Evolutionary conservation across 2,797 vertebrate species (phyloP).

Genomic region (Psittacula derbiana): DNA sequence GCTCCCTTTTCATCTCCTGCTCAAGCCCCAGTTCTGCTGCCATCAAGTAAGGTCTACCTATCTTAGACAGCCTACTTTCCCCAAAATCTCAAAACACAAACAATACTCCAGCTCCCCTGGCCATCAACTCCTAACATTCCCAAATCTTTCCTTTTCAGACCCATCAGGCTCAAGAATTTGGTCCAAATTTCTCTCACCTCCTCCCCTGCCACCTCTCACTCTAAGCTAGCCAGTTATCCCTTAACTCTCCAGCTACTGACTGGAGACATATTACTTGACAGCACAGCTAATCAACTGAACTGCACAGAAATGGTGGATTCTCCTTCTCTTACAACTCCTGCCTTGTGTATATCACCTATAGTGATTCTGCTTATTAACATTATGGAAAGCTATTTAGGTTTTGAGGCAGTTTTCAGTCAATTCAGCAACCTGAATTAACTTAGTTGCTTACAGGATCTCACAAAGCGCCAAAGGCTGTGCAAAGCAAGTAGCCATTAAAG

Average conservation of each 20-base stretch:
- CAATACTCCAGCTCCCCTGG: not conserved
- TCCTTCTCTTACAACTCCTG: not conserved
- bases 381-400: not conserved
- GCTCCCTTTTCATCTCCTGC: not conserved
- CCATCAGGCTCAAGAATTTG: not conserved
- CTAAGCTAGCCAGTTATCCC: not conserved
- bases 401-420: not conserved
- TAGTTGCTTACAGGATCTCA: not conserved
- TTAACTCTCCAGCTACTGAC: not conserved
- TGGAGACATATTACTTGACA: fast-evolving
- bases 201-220: not conserved
- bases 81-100: not conserved
- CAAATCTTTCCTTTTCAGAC: not conserved
- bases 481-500: not conserved
- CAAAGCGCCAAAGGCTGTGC: not conserved
- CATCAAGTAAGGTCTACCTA: not conserved
- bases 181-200: not conserved
- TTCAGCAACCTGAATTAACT: not conserved
- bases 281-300: not conserved
- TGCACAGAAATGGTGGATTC: fast-evolving
- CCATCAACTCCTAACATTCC: not conserved
- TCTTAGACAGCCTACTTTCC: not conserved
- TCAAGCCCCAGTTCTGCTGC: not conserved
- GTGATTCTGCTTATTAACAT: not conserved
- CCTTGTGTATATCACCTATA: not conserved